Base-by-base conservation (phyloP, 1,140 invertebrate genomes). In the Drosophila tristis region DNA sequence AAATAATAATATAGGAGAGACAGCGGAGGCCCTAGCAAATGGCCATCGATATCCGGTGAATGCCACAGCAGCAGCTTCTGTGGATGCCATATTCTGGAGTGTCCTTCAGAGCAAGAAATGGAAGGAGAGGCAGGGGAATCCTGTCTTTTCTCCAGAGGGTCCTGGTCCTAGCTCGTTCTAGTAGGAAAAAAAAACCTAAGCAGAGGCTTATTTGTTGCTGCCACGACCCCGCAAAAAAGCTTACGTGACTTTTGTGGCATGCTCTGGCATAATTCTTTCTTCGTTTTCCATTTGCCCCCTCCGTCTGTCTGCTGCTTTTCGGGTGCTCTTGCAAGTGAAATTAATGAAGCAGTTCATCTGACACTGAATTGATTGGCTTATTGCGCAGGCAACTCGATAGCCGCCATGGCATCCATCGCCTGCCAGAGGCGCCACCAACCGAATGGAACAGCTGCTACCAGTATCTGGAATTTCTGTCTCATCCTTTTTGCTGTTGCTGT, bases 281-380 rank as follows among this genome's bases (percentile, higher is more conserved):
- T 26, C 35, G 29, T 16, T 15, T 43, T 63, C 26, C 65, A 47
- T 49, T 74, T 59, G 20, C 54, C 51, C 16, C 16, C 13, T 23
- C 26, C 1, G 13, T n/a, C 2, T 0, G 15, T 8, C 8, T 16
- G 5, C 11, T n/a, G 11, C 29, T 15, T 55, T 55, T 43, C 39
- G 3, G 26, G 29, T 20, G 60, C 50, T 65, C 63, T 31, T 62
- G 45, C 75, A 74, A 84, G 65, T 77, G 78, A 89, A 87, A 87
- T 87, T 87, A 87, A 87, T 87, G 82, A 87, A 87, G 82, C 82
- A 89, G 84, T 87, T 87, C 82, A 89, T 89, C 82, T 81, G 85
- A 87, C 84, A 87, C 84, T 84, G 84, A 87, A 87, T 87, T 87
- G 84, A 87, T 87, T 87, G 84, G 79, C 84, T 87, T 87, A 87